Base-by-base conservation (phyloP, 2,113 vertebrate genomes). In the Chrysemys picta region DNA sequence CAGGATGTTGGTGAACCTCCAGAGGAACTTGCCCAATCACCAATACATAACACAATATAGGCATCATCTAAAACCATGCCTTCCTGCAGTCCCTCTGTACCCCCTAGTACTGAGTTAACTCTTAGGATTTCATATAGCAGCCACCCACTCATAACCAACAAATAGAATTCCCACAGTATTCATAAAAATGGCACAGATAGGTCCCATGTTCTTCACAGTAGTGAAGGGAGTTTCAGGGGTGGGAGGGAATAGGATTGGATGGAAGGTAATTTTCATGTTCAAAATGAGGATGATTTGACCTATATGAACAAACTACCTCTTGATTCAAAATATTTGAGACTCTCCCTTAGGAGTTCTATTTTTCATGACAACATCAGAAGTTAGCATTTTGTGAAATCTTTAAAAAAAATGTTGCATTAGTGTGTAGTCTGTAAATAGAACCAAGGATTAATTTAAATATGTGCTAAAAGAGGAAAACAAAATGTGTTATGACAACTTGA, bases 381-480 rank as follows among this genome's bases (percentile, higher is more conserved):
- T 29, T 56, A 91, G 78, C 85, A 38, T 2, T 81, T 78, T 17
- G 56, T 4, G 19, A 1, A 53, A 31, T 57, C 24, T 25, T n/a
- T 65, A 38, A 85, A 75, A 35, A 62, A 35, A 62, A 1, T 6
- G 0, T 1, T 53, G 3, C 10, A 76, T 53, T 85, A 21, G 42
- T 10, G 16, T 53, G 9, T 10, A 75, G 2, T 10, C 24, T 84
- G 17, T 12, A 84, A 82, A 65, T 1, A 50, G 4, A 88, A 65
- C 5, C 27, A 88, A 1, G 5, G n/a, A 80, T 78, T 87, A 27
- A 59, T 1, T 84, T 85, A 57, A 65, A 22, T 76, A 29, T 81
- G 21, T 59, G 56, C 29, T 84, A 59, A 88, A 93, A 78, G 1
- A 81, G 19, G 13, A 88, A 94, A 94, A 87, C 3, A 54, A 49